Evolutionary conservation across 2,113 vertebrate genomes (phyloP).

Genomic region (Calidris pygmaea): DNA sequence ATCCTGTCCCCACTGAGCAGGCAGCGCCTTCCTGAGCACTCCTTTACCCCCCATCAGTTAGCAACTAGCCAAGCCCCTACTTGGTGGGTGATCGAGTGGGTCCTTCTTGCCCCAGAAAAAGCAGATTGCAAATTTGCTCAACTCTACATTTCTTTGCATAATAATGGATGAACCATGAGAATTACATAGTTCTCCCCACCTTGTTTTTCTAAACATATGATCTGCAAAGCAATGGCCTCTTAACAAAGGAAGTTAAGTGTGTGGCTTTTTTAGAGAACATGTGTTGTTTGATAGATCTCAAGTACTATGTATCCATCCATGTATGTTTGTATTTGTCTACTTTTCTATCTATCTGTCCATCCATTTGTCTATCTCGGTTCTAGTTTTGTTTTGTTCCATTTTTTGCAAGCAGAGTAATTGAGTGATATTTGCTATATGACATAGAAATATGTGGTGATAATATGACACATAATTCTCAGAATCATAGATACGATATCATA

Average conservation of each 20-base stretch:
- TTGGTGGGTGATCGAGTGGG: not conserved
- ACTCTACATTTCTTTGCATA: not conserved
- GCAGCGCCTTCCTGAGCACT: not conserved
- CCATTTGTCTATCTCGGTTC: not conserved
- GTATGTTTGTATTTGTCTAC: not conserved
- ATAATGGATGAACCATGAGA: not conserved
- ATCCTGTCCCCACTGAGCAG: not conserved
- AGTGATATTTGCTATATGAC: not conserved
- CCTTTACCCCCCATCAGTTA: not conserved
- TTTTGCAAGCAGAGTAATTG: not conserved
- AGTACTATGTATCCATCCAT: not conserved
- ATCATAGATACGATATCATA: not conserved
- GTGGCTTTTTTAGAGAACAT: not conserved
- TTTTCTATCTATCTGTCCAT: too few relatives aligned
- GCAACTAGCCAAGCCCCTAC: not conserved
- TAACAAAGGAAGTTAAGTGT: not conserved
- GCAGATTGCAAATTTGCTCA: not conserved
- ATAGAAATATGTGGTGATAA: not conserved
- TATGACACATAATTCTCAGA: not conserved
- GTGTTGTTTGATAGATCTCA: not conserved
- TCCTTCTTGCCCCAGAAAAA: not conserved
- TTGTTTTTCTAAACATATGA: not conserved
- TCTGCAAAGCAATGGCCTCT: not conserved
- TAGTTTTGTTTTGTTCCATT: not conserved
- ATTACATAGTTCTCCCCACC: not conserved